phyloP scores from a whole-genome alignment of 37 sponge, comb jelly and placozoan species.

The Halisarca cf. caerulea region DNA sequence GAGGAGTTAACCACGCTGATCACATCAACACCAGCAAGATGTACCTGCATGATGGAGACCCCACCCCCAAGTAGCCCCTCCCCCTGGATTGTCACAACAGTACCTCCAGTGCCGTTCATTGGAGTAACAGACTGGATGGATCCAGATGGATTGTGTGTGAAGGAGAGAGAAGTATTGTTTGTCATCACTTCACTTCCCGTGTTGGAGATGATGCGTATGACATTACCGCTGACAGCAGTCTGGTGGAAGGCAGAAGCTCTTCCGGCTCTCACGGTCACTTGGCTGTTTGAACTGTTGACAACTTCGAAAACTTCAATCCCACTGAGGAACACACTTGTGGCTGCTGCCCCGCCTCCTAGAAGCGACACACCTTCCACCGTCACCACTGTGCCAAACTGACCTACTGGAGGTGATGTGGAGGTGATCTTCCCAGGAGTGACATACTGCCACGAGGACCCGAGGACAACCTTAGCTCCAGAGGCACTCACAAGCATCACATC shows the following conservation, averaged over 20 bases:
- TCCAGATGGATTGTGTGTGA: slow-evolving; percentile 43
- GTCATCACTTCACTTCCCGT: slow-evolving; percentile 41
- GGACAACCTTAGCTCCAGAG: slow-evolving; percentile 55
- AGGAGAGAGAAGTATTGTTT: neutral
- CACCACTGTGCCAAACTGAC: slow-evolving; percentile 61
- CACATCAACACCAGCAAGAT: slow-evolving; percentile 48
- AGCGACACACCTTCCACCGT: slow-evolving; percentile 49
- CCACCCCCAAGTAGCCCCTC: slow-evolving; percentile 61
- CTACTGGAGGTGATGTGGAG: slow-evolving; percentile 30
- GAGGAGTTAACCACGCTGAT: neutral
- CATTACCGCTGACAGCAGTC: neutral
- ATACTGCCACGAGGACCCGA: slow-evolving; percentile 57
- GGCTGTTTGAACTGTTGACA: slow-evolving; percentile 3
- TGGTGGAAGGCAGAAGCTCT: neutral
- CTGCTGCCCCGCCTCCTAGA: slow-evolving; percentile 27
- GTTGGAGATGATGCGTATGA: slow-evolving; percentile 45
- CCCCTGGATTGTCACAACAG: slow-evolving; percentile 55
- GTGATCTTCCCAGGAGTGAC: slow-evolving; percentile 27
- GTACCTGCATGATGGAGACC: slow-evolving; percentile 14
- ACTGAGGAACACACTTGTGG: slow-evolving; percentile 32
- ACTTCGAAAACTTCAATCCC: neutral
- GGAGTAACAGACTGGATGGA: slow-evolving; percentile 45
- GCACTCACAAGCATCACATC: slow-evolving; percentile 53
- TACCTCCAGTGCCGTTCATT: slow-evolving; percentile 34
- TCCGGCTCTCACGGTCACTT: slow-evolving; percentile 37